A percentile compares a stretch with the other conserved stretches of the same genome.
phyloP scores from a whole-genome alignment of 2,797 vertebrate species.

The Enteromius viviparus region DNA sequence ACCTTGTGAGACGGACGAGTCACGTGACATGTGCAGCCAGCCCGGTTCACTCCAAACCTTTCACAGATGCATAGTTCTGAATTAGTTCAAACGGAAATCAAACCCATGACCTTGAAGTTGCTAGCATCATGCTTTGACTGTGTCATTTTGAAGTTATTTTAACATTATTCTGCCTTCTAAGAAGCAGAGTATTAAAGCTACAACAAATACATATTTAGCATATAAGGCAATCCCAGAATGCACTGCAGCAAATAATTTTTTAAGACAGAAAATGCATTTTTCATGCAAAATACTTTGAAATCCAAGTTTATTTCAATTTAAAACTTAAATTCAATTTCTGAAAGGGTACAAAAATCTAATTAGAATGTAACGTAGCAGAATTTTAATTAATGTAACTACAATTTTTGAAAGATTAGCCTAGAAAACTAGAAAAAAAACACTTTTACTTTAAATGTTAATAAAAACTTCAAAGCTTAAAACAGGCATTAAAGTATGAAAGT shows the following conservation, averaged over 20 bases:
- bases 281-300: not conserved
- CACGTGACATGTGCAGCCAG: not conserved
- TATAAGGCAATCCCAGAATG: not conserved
- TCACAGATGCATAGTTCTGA: not conserved
- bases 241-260: not conserved
- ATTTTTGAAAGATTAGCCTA: not conserved
- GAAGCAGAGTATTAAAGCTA: not conserved
- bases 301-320: no score
- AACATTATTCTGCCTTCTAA: not conserved
- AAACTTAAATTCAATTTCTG: no score
- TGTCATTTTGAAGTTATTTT: not conserved
- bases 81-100: not conserved
- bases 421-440: not conserved
- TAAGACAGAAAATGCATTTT: not conserved
- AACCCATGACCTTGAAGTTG: not conserved
- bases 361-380: not conserved
- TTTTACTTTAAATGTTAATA: no score
- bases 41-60: not conserved
- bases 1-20: not conserved
- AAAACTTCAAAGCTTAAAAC: no score
- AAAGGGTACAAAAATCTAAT: no score
- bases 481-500: no score
- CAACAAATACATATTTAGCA: not conserved
- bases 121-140: no score
- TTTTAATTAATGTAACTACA: not conserved